Percentiles rank a stretch among this genome's conserved stretches.
Evolutionary conservation across 1,140 invertebrate species (phyloP).

Genomic region (Zaprionus nigranus): DNA sequence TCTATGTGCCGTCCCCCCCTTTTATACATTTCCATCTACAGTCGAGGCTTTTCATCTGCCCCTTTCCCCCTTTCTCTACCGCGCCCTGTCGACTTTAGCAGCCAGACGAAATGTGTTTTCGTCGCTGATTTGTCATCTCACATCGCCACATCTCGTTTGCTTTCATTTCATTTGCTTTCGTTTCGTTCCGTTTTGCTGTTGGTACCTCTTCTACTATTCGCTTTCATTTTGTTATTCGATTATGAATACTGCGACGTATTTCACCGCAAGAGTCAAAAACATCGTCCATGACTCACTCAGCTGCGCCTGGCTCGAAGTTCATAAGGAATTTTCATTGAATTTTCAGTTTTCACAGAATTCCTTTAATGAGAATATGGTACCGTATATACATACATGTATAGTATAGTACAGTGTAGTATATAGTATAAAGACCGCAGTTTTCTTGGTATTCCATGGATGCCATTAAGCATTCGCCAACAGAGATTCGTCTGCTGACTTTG

Average conservation of each 20-base stretch:
- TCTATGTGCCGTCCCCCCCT: not conserved
- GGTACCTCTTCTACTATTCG: constrained; percentile 4
- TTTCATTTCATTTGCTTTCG: constrained; percentile 1
- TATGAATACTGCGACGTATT: constrained; percentile 51
- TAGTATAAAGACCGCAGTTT: too few species aligned
- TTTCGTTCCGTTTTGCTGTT: constrained; percentile 1
- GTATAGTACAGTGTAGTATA: too few species aligned
- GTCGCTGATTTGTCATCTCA: constrained; percentile 66
- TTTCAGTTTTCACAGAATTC: not conserved
- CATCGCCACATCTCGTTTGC: constrained; percentile 28
- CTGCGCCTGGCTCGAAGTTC: constrained; percentile 1
- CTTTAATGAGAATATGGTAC: not conserved
- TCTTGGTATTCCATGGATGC: too few species aligned
- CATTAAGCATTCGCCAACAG: too few species aligned
- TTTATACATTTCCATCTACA: not conserved
- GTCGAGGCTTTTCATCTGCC: not conserved
- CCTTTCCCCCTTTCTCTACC: not conserved
- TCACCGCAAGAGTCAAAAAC: constrained; percentile 38
- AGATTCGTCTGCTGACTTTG: too few species aligned
- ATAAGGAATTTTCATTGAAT: not conserved
- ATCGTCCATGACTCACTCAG: constrained; percentile 41
- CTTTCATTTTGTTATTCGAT: constrained; percentile 42
- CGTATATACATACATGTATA: too few species aligned
- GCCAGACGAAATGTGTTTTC: constrained; percentile 51
- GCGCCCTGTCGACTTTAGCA: constrained; percentile 17